phyloP scores from a whole-genome alignment of 92 coral and sea anemone genomes.

The Blastomussa wellsi region DNA sequence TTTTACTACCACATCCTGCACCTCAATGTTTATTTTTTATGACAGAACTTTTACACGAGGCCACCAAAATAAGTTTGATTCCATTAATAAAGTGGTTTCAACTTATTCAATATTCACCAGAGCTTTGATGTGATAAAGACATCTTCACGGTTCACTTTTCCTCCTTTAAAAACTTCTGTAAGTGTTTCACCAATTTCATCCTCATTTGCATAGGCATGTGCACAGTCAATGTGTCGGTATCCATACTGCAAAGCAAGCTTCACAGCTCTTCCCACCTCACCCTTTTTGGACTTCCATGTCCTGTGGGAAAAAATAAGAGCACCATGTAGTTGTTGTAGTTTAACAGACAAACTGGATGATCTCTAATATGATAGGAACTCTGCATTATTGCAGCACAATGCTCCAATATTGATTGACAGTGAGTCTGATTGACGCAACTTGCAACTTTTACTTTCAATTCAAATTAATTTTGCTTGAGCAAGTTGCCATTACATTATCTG shows the following conservation, averaged over 20 bases:
- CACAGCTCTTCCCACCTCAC: conserved; percentile 70
- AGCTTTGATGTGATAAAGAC: conserved; percentile 71
- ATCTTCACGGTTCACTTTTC: conserved; percentile 63
- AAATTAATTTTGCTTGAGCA: no score
- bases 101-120: conserved; percentile 35
- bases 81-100: background rate
- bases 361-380: no score
- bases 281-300: conserved; percentile 70
- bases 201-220: conserved; percentile 61
- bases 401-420: no score
- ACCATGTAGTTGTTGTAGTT: no score
- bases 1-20: no score
- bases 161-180: conserved; percentile 58
- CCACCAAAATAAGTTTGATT: no score
- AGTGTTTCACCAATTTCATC: conserved; percentile 63
- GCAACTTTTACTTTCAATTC: no score
- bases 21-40: no score
- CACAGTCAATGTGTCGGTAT: conserved; percentile 74
- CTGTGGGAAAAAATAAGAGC: conserved; percentile 16
- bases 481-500: no score
- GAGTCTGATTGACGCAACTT: no score
- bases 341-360: background rate
- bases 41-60: no score
- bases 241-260: conserved; percentile 64
- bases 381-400: no score